Percentiles rank a stretch among this genome's conserved stretches.
phyloP scores from a whole-genome alignment of 2,888 invertebrate species.

The Dryobota labecula region DNA sequence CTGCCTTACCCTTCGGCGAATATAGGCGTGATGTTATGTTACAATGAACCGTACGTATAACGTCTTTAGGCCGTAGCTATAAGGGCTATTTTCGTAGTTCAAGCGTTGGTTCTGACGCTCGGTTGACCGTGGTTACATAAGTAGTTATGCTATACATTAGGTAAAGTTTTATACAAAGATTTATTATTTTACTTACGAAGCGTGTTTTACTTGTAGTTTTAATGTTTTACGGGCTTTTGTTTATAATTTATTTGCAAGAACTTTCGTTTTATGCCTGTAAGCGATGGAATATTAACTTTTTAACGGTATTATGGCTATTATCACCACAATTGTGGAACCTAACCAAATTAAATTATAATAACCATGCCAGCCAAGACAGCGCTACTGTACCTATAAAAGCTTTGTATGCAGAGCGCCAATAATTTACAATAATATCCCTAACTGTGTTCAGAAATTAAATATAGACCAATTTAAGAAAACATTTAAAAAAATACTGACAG shows the following conservation, averaged over 20 bases:
- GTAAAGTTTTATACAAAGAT: conserved; percentile 28
- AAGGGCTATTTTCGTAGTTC: background rate
- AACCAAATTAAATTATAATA: too few relatives aligned
- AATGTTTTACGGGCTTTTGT: background rate
- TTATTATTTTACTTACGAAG: conserved; percentile 37
- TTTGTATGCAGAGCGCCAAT: too few relatives aligned
- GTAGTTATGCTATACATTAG: conserved; percentile 1
- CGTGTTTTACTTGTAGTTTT: conserved; percentile 25
- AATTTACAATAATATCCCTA: too few relatives aligned
- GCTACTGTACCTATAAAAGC: too few relatives aligned
- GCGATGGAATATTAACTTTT: background rate
- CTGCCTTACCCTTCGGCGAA: too few relatives aligned
- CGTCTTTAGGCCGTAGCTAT: background rate
- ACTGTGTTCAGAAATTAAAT: too few relatives aligned
- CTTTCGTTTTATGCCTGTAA: conserved; percentile 2
- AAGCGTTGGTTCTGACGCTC: too few relatives aligned
- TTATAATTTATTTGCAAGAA: conserved; percentile 28
- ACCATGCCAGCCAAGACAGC: too few relatives aligned
- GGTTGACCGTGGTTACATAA: conserved; percentile 7
- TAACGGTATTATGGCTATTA: background rate
- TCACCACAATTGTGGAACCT: background rate
- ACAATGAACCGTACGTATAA: too few relatives aligned
- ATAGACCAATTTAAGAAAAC: too few relatives aligned
- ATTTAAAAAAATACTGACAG: too few relatives aligned
- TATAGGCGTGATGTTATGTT: too few relatives aligned